Evolutionary conservation across 2,888 invertebrate species (phyloP), one percentile per base, ranked within the genome.

Genomic region (Abscondita cerata): DNA sequence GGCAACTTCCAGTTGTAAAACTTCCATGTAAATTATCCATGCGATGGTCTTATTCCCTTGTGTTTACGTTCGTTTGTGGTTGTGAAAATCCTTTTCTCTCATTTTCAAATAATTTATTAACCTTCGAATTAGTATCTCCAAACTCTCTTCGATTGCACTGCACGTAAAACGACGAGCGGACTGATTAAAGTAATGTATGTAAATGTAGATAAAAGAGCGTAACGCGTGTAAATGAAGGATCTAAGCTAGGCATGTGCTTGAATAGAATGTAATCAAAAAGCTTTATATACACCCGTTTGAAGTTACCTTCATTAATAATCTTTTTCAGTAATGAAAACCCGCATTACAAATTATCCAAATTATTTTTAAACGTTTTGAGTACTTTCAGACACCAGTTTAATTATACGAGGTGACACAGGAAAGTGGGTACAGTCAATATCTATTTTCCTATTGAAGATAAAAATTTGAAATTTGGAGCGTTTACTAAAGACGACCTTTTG

Each of bases 1-100:
- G 68, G 68, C 72, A 68, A 68, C 66, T 68, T 69, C 65, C 67
- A 69, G 65, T 68, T 66, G 68, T 69, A 70, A 70, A 71, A 72
- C 65, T 68, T 65, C 62, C 62, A 64, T 57, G 65, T 68, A 68
- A 71, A 71, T 71, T 72, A 70, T 68, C 62, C 59, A 53, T 66
- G 65, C 64, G 66, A 68, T 61, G 69, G 69, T 68, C 68, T 68
- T 66, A 68, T 64, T 66, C 68, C 63, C 66, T 55, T 44, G 66
- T 64, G 68, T 54, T 64, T 62, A 64, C 64, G 62, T 57, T 64
- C 55, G 63, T 59, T 51, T 44, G 52, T 51, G 59, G 57, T 44
- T 47, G 59, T 51, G 53, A 52, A 46, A 52, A 44, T 52, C 46
- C 3, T 36, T 36, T 12, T n/a, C 36, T 36, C 36, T 36, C 36